These are phyloP conservation scores for Nemotelus pantherinus DNA, from an alignment of 2,888 invertebrate species.

Conservation along the genomic window DNA sequence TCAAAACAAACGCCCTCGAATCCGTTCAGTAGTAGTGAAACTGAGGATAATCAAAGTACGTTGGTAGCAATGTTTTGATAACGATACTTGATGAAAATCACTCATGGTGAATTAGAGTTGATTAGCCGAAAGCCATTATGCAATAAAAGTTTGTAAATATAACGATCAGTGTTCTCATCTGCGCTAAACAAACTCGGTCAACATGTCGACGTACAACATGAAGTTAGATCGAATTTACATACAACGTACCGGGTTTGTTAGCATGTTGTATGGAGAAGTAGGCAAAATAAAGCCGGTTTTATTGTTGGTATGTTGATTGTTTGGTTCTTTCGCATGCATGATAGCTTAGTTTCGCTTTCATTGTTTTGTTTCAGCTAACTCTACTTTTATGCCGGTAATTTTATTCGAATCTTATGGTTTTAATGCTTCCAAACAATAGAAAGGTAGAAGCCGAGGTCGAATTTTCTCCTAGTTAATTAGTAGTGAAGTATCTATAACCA, in stretches of 20 bases:
- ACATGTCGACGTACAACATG: background rate
- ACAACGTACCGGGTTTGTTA: too few relatives aligned
- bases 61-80: background rate
- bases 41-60: too few relatives aligned
- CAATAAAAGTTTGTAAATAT: conserved; percentile 46
- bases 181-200: conserved; percentile 29
- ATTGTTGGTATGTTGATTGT: background rate
- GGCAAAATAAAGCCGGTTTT: conserved; percentile 1
- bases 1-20: too few relatives aligned
- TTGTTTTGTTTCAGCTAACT: background rate
- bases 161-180: conserved; percentile 9
- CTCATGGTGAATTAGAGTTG: conserved; percentile 44
- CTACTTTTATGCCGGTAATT: too few relatives aligned
- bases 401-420: too few relatives aligned
- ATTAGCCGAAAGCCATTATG: conserved; percentile 48
- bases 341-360: conserved; percentile 1
- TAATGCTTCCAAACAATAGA: too few relatives aligned
- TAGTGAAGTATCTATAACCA: too few relatives aligned
- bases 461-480: too few relatives aligned
- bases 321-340: background rate
- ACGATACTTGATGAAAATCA: conserved; percentile 20
- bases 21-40: too few relatives aligned
- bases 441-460: too few relatives aligned
- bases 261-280: background rate
- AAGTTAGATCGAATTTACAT: too few relatives aligned